A percentile compares a stretch with the other conserved stretches of the same genome.
phyloP scores from a whole-genome alignment of 1,140 invertebrate genomes.

The Solen grandis region DNA sequence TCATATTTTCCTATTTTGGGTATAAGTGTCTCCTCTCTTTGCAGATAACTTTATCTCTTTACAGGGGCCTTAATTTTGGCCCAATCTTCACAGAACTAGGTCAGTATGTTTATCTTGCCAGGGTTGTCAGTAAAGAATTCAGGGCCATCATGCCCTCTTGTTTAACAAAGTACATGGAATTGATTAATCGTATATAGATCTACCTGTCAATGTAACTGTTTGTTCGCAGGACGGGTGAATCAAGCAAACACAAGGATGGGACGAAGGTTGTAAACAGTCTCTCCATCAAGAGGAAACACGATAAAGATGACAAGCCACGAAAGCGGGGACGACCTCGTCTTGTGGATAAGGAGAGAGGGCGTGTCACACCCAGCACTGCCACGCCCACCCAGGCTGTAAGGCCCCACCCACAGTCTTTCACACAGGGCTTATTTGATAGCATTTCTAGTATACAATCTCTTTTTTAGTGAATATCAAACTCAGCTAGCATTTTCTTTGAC shows the following conservation, averaged over 20 bases:
- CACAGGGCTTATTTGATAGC: background rate
- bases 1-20: too few relatives aligned
- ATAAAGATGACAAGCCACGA: conserved; percentile 29
- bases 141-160: too few relatives aligned
- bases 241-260: background rate
- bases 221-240: background rate
- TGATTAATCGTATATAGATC: too few relatives aligned
- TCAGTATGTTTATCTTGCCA: too few relatives aligned
- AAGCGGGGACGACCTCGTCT: conserved; percentile 46
- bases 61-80: too few relatives aligned
- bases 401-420: background rate
- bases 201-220: background rate
- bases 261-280: conserved; percentile 11
- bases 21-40: too few relatives aligned
- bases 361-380: background rate
- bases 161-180: too few relatives aligned
- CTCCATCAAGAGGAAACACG: conserved; percentile 48
- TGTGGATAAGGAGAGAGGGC: conserved; percentile 24
- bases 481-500: background rate
- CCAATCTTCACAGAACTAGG: too few relatives aligned
- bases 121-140: too few relatives aligned
- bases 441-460: background rate
- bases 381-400: conserved; percentile 1
- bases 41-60: too few relatives aligned
- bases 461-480: background rate